Evolutionary conservation across 1,140 invertebrate species (phyloP).

Genomic region (Sycophila sp.): DNA sequence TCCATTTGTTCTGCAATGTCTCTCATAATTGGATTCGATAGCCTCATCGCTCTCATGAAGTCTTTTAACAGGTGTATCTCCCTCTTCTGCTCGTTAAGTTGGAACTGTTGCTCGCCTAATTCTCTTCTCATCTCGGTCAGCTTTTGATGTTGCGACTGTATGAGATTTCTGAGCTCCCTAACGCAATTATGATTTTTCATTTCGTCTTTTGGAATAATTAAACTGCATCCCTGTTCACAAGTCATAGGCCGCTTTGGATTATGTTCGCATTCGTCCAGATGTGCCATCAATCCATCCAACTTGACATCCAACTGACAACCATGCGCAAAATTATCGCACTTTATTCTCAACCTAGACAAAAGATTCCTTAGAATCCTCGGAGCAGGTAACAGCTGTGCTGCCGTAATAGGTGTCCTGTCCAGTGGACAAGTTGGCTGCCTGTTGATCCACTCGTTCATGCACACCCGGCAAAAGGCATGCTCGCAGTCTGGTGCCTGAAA

Average conservation of each 20-base stretch:
- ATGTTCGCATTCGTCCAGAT: conserved; percentile 91
- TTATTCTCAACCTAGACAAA: conserved; percentile 85
- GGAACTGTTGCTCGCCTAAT: conserved; percentile 84
- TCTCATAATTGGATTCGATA: conserved; percentile 88
- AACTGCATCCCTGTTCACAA: conserved; percentile 92
- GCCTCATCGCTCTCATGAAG: conserved; percentile 90
- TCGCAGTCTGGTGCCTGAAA: conserved; percentile 92
- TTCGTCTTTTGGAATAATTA: conserved; percentile 95
- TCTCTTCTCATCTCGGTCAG: conserved; percentile 86
- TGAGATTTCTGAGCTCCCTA: conserved; percentile 83
- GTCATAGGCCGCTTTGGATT: conserved; percentile 94
- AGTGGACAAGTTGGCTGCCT: conserved; percentile 93
- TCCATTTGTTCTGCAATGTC: conserved; percentile 93
- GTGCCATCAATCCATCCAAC: conserved; percentile 82
- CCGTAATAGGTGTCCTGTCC: conserved; percentile 88
- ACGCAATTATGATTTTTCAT: conserved; percentile 95
- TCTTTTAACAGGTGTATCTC: conserved; percentile 90
- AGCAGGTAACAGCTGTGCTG: conserved; percentile 86
- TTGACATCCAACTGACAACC: conserved; percentile 89
- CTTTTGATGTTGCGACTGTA: conserved; percentile 87
- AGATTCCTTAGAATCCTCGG: conserved; percentile 93
- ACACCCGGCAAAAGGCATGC: conserved; percentile 93
- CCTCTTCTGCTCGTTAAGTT: conserved; percentile 88
- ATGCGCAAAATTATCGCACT: conserved; percentile 89
- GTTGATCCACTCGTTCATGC: conserved; percentile 94